Conservation (phyloP, 2,888 invertebrate species). For the Drosophila barbarae region DNA sequence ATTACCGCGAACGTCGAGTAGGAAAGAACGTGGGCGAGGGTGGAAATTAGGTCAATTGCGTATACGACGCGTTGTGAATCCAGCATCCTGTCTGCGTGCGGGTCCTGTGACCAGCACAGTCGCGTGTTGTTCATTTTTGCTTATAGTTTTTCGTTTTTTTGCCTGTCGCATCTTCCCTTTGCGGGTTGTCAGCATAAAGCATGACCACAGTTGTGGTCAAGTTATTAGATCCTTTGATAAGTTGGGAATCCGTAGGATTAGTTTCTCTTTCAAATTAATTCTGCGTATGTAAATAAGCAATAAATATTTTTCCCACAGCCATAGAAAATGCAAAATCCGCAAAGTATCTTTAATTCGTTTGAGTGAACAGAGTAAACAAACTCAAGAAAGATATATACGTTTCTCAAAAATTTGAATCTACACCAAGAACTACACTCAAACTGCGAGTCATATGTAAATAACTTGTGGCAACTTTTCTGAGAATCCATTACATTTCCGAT, state of each 20-base stretch:
- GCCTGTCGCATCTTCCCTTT: slow-evolving; percentile 5
- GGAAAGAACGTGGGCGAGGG: slow-evolving; percentile 27
- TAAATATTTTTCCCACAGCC: neutral
- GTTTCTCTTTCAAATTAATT: neutral
- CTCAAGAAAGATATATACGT: neutral
- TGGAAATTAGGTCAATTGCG: slow-evolving; percentile 62
- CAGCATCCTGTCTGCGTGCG: slow-evolving; percentile 40
- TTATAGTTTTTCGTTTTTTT: neutral
- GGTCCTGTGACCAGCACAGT: slow-evolving; percentile 41
- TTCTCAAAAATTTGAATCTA: neutral
- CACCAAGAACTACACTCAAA: neutral
- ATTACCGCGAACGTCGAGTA: slow-evolving; percentile 45
- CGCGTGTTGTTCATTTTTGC: slow-evolving; percentile 36
- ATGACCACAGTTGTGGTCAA: slow-evolving; percentile 2
- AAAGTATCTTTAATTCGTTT: neutral
- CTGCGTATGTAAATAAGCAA: neutral
- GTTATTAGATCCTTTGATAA: neutral
- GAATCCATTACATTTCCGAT: slow-evolving; percentile 4
- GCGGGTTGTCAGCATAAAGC: slow-evolving; percentile 13
- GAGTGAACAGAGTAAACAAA: neutral
- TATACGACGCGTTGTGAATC: slow-evolving; percentile 43
- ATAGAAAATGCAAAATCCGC: slow-evolving; percentile 2
- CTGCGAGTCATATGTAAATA: slow-evolving; percentile 2
- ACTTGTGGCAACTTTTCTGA: slow-evolving; percentile 1
- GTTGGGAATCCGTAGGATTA: neutral